Evolutionary conservation across 1,140 invertebrate species (phyloP).

Genomic region (Gonatopus flavifemur): DNA sequence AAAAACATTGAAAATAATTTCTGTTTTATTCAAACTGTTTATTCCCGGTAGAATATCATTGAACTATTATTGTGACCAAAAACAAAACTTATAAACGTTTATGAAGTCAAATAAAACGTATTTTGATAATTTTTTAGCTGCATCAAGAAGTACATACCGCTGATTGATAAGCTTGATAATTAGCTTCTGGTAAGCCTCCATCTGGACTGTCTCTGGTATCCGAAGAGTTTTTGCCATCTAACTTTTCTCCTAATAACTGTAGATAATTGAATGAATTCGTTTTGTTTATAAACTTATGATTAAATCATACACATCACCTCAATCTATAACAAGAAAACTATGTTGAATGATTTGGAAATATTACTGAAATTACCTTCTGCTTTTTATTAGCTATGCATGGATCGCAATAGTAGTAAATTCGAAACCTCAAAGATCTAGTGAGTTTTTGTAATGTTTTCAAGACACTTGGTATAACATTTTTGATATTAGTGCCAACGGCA

Average conservation of each 20-base stretch:
- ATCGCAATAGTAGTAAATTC: slow-evolving; percentile 59
- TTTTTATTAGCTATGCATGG: slow-evolving; percentile 56
- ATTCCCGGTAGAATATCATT: not conserved
- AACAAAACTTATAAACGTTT: not conserved
- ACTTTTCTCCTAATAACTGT: slow-evolving; percentile 34
- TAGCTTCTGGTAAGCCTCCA: slow-evolving; percentile 37
- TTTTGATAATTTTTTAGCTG: not conserved
- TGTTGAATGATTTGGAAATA: not conserved
- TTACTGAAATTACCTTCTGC: slow-evolving; percentile 41
- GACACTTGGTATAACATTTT: slow-evolving; percentile 38
- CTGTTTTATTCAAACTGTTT: too few relatives aligned
- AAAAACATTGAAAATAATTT: not conserved
- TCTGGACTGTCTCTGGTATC: slow-evolving; percentile 41
- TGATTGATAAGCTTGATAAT: slow-evolving; percentile 40
- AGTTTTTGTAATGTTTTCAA: slow-evolving; percentile 54
- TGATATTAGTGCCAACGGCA: slow-evolving; percentile 17
- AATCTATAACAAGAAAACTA: not conserved
- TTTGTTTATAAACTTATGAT: not conserved
- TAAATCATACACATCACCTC: not conserved
- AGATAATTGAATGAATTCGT: slow-evolving; percentile 9
- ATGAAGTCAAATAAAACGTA: not conserved
- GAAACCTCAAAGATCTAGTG: slow-evolving; percentile 50
- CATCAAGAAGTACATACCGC: slow-evolving; percentile 19
- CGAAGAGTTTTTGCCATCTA: slow-evolving; percentile 24
- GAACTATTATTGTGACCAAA: not conserved